phyloP scores from a whole-genome alignment of 1,140 invertebrate genomes.

The Microplitis mediator region DNA sequence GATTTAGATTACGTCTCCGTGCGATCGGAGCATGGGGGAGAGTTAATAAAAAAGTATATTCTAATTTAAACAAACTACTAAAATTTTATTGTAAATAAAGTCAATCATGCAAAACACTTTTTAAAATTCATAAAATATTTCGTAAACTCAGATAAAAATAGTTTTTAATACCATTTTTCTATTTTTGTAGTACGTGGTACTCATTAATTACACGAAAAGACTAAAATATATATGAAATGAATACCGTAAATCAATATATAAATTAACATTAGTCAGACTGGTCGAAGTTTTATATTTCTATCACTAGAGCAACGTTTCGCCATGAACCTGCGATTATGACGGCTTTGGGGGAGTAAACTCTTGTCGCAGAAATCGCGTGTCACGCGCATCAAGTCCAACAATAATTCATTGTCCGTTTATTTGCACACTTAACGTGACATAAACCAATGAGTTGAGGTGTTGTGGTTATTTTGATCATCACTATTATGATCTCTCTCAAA shows the following conservation, averaged over 20 bases:
- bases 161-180: too few relatives aligned
- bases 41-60: background rate
- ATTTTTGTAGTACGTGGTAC: too few relatives aligned
- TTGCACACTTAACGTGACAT: background rate
- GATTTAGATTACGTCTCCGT: constrained; percentile 42
- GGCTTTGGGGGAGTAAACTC: constrained; percentile 1
- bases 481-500: background rate
- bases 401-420: constrained; percentile 32
- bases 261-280: constrained; percentile 7
- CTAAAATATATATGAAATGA: background rate
- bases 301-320: constrained; percentile 57
- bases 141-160: too few relatives aligned
- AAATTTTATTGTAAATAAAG: too few relatives aligned
- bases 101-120: too few relatives aligned
- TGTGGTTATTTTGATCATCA: background rate
- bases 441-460: background rate
- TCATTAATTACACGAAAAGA: background rate
- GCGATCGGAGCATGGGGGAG: background rate
- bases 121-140: too few relatives aligned
- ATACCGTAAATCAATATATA: constrained; percentile 17
- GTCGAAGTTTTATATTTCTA: constrained; percentile 32
- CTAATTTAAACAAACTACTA: background rate
- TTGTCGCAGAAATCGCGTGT: constrained; percentile 43
- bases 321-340: constrained; percentile 45
- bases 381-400: constrained; percentile 55